These are phyloP conservation scores for Australoheros scitulus DNA, from an alignment of 2,113 vertebrate species.

Conservation along the genomic window DNA sequence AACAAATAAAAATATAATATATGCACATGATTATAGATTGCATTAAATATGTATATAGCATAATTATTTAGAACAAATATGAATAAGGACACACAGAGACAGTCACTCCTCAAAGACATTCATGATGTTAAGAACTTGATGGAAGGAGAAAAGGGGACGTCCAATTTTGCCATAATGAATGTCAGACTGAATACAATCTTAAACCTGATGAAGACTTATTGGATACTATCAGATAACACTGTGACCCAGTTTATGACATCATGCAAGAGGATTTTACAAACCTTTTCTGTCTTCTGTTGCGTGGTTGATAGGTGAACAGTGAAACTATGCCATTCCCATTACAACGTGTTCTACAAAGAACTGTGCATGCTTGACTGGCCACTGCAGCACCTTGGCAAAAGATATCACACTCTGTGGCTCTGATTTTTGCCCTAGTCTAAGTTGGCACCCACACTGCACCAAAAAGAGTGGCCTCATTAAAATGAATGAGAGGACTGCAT, in stretches of 20 bases:
- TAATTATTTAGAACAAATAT: not conserved
- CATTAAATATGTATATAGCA: not conserved
- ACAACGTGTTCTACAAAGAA: not conserved
- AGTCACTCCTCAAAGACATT: not conserved
- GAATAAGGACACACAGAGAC: not conserved
- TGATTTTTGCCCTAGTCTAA: not conserved
- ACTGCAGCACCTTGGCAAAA: conserved; percentile 12
- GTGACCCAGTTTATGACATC: not conserved
- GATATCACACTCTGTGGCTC: conserved; percentile 4
- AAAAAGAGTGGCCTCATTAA: not conserved
- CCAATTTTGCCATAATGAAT: not conserved
- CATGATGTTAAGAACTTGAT: not conserved
- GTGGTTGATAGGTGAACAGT: not conserved
- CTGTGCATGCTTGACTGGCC: not conserved
- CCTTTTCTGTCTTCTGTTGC: not conserved
- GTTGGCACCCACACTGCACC: not conserved
- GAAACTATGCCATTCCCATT: not conserved
- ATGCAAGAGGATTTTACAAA: not conserved
- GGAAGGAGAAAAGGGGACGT: not conserved
- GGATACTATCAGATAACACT: not conserved
- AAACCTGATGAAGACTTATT: not conserved
- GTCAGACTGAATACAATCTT: not conserved
- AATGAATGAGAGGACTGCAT: not conserved
- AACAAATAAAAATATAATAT: not conserved
- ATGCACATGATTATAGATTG: not conserved